These are phyloP conservation scores for Trachymyrmex septentrionalis DNA, from an alignment of 1,140 invertebrate genomes.

Conservation along the genomic window DNA sequence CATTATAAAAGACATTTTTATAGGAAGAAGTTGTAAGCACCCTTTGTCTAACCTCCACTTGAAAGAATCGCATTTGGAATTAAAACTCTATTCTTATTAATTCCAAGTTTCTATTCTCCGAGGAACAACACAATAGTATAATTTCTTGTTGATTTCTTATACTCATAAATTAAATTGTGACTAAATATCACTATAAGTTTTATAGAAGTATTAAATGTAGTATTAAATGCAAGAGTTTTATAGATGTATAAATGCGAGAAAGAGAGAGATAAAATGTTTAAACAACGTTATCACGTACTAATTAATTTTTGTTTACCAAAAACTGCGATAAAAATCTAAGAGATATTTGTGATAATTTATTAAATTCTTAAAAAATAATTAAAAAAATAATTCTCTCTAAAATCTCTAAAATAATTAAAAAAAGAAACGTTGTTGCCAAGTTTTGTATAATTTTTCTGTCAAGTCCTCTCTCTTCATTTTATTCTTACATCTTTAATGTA, in stretches of 20 bases:
- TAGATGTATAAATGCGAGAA: background rate
- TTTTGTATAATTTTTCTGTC: background rate
- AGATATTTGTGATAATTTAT: background rate
- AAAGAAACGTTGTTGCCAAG: background rate
- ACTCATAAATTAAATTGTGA: background rate
- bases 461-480: background rate
- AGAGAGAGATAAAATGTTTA: background rate
- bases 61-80: background rate
- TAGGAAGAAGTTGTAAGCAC: background rate
- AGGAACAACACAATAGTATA: background rate
- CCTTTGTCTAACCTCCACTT: background rate
- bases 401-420: background rate
- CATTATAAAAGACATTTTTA: background rate
- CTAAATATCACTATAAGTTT: background rate
- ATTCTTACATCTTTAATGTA: conserved; percentile 17
- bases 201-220: background rate
- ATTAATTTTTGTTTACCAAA: background rate
- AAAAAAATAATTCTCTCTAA: too few relatives aligned
- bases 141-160: background rate
- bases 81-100: background rate
- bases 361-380: background rate
- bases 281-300: background rate
- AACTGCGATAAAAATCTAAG: background rate
- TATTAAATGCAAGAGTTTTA: background rate
- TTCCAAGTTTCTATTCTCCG: background rate